Conservation (phyloP, 2,797 vertebrate genomes). For the Momotus momota region DNA sequence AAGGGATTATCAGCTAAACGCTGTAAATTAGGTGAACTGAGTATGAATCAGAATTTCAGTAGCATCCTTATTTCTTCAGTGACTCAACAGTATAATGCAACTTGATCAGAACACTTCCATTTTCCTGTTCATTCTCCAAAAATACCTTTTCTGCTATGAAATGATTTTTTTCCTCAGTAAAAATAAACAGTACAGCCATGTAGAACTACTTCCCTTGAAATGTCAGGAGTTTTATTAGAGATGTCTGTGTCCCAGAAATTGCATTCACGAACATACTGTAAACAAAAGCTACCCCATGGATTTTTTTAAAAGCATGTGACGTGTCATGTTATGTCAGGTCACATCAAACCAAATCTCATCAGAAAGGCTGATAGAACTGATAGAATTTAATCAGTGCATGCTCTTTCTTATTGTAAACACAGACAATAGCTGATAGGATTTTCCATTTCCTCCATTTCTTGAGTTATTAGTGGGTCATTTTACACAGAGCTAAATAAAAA, state of each 20-base stretch:
- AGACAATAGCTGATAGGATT: neutral
- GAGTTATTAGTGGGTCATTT: neutral
- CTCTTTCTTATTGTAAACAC: neutral
- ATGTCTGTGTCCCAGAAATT: neutral
- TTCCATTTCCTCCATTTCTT: neutral
- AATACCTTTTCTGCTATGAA: neutral
- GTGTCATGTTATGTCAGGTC: slow-evolving; percentile 17
- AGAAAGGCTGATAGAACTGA: neutral
- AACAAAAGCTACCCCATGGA: neutral
- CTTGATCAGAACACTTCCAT: neutral
- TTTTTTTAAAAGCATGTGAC: neutral
- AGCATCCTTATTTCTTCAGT: neutral
- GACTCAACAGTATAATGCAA: neutral
- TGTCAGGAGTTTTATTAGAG: neutral
- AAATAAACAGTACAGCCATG: neutral
- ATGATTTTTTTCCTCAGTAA: neutral
- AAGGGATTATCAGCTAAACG: neutral
- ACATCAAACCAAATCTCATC: neutral
- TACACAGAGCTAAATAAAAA: neutral
- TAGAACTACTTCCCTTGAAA: neutral
- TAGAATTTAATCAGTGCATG: neutral
- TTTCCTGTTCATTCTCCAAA: neutral
- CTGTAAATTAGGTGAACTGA: neutral
- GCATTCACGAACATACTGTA: neutral
- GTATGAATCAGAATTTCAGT: neutral